These are phyloP conservation scores for Catotricha subobsoleta DNA, from an alignment of 2,888 invertebrate species.

Conservation along the genomic window DNA sequence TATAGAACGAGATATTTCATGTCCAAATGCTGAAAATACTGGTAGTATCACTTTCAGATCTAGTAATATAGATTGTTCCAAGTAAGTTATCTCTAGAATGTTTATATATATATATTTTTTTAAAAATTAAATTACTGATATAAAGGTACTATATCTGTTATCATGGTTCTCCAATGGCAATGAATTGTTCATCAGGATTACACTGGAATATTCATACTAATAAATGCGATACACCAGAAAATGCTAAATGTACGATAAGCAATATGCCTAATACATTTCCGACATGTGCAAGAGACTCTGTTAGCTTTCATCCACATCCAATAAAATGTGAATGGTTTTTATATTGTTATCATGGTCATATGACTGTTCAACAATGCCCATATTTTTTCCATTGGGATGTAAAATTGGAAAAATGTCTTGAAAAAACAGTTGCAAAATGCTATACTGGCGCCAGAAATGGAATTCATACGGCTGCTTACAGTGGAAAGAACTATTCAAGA, in stretches of 20 bases:
- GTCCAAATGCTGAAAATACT: constrained; percentile 16
- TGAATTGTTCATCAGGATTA: constrained; percentile 20
- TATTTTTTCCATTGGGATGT: constrained; percentile 23
- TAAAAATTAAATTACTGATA: neutral
- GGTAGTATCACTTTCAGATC: constrained; percentile 17
- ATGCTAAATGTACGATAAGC: constrained; percentile 19
- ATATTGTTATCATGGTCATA: constrained; percentile 19
- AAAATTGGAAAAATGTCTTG: constrained; percentile 16
- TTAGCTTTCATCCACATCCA: constrained; percentile 21
- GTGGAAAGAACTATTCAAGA: neutral
- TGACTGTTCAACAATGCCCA: constrained; percentile 26
- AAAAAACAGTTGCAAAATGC: constrained; percentile 1
- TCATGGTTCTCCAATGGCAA: constrained; percentile 16
- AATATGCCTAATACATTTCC: constrained; percentile 10
- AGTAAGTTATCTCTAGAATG: neutral
- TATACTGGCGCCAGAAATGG: neutral
- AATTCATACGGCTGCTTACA: neutral
- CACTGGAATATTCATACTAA: constrained; percentile 19
- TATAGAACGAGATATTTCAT: constrained; percentile 8
- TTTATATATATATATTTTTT: neutral
- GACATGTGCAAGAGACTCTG: constrained; percentile 16
- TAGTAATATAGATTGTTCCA: constrained; percentile 18
- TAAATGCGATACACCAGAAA: constrained; percentile 21
- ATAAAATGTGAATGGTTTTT: constrained; percentile 25
- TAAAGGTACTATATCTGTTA: constrained; percentile 21